Percentiles rank a stretch among this genome's conserved stretches.
These are phyloP conservation scores for Myiozetetes cayanensis DNA, from an alignment of 2,113 vertebrate genomes.

Conservation along the genomic window DNA sequence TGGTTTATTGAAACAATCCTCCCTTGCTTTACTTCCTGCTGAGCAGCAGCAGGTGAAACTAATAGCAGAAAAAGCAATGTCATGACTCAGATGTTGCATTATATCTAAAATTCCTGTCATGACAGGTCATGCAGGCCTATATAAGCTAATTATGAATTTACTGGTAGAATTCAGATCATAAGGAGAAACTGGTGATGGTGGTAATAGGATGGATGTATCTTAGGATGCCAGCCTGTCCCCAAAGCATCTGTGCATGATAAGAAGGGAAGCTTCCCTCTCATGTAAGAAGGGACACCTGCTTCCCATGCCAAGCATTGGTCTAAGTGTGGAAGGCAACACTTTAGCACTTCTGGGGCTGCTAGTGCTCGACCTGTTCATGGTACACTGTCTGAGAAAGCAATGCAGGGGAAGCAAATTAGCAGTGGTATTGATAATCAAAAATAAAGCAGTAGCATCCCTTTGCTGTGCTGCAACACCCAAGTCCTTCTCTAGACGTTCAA, in stretches of 20 bases:
- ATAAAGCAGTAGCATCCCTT: background rate
- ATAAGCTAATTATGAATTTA: background rate
- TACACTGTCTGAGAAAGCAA: background rate
- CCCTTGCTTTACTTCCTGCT: background rate
- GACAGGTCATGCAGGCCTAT: background rate
- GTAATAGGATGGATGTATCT: background rate
- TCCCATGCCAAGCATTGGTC: background rate
- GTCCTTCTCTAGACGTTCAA: background rate
- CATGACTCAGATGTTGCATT: background rate
- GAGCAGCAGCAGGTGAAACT: background rate
- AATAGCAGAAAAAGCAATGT: background rate
- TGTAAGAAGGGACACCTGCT: background rate
- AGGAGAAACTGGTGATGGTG: background rate
- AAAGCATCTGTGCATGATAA: background rate
- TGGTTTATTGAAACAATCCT: background rate
- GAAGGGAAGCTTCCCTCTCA: background rate
- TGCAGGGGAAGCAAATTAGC: background rate
- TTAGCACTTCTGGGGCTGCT: background rate
- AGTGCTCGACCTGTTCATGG: background rate
- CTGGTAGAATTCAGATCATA: background rate
- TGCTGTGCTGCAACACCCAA: background rate
- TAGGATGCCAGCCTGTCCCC: background rate
- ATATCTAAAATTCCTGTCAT: background rate
- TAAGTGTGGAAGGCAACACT: background rate
- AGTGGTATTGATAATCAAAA: background rate